Base-by-base conservation (phyloP, 2,113 vertebrate species). In the Columba livia region DNA sequence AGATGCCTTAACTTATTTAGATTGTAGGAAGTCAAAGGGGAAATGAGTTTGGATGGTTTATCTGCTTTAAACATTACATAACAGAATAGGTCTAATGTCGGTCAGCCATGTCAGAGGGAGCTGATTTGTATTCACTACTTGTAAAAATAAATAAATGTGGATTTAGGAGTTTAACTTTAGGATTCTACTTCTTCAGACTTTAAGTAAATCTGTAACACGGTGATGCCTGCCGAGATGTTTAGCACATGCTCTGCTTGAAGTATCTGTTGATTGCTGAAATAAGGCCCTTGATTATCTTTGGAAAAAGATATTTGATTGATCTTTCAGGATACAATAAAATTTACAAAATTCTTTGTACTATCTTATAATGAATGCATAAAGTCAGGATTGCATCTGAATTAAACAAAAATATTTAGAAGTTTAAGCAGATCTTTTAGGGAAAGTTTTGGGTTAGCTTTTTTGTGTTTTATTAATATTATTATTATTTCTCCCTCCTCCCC, bases 41-140 rank as follows among this genome's bases (percentile, higher is more conserved):
- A 95, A 96, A 77, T 97, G 23, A 86, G 53, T 94, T 96, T 2
- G 6, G 53, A 65, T 75, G 50, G 28, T 84, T 90, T 94, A 82
- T 87, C 32, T 85, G 6, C 57, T n/a, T 79, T 38, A 15, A 87
- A 20, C 8, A 7, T 87, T 90, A 38, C 65, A 11, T 66, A 79
- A 79, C 20, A 75, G 40, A 86, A 44, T 21, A 57, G 51, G 66
- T 78, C 61, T 87, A 48, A 70, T 29, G 31, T 56, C 4, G 1
- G 70, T 62, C 61, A 73, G 17, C 36, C 7, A 8, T 50, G n/a
- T 69, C 48, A 90, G 44, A 75, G 44, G 24, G 48, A 91, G 16
- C 10, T 50, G 32, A 53, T 92, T 70, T 65, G 21, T 83, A 53
- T 65, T 89, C 65, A 47, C 13, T 57, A 7, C 42, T 90, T 67